A percentile compares a stretch with the other conserved stretches of the same genome.
Evolutionary conservation across 2,888 invertebrate species (phyloP).

Genomic region (Agrochola circellaris): DNA sequence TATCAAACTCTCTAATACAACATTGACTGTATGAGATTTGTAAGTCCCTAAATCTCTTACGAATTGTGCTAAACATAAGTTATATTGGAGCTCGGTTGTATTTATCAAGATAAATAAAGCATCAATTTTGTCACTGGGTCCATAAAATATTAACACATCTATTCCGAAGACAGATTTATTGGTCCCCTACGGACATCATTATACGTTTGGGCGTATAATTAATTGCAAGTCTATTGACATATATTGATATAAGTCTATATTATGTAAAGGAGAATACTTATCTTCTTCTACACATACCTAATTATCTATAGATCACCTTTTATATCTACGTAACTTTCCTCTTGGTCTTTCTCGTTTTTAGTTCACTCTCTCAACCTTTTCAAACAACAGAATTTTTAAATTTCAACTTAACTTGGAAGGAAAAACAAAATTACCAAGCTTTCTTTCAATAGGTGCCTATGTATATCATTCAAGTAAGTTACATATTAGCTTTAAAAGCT

Average conservation of each 20-base stretch:
- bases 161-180: constrained; percentile 55
- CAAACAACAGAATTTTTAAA: not conserved
- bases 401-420: not conserved
- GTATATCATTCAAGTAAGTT: constrained; percentile 6
- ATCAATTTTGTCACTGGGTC: constrained; percentile 38
- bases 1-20: not conserved
- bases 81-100: constrained; percentile 14
- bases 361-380: too few relatives aligned
- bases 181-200: constrained; percentile 53
- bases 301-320: not conserved
- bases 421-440: not conserved
- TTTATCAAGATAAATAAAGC: constrained; percentile 52
- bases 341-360: too few relatives aligned
- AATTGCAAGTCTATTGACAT: constrained; percentile 49
- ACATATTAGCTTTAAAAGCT: constrained; percentile 3
- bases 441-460: not conserved
- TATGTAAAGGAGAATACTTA: not conserved
- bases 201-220: constrained; percentile 53
- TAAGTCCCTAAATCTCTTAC: constrained; percentile 6
- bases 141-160: constrained; percentile 58
- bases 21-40: not conserved
- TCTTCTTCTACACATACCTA: not conserved
- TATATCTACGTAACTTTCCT: not conserved
- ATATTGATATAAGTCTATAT: constrained; percentile 7
- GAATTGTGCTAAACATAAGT: constrained; percentile 10